Conservation (phyloP, 2,888 invertebrate species). For the Balanococcus diminutus region DNA sequence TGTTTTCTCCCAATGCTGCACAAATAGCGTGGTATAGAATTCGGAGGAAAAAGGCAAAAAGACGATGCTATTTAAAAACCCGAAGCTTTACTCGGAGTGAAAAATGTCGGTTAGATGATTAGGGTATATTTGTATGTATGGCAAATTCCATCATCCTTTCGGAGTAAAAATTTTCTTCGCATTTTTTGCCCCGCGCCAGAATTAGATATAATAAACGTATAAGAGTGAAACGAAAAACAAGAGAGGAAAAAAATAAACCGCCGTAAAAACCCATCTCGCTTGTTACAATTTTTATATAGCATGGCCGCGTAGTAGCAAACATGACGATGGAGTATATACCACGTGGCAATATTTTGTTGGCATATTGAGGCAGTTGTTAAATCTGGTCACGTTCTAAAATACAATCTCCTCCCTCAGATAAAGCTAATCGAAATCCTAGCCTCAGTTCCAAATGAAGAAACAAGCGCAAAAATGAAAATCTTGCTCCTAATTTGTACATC, state of each 20-base stretch:
- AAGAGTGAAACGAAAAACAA: slow-evolving; percentile 1
- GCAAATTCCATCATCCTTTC: slow-evolving; percentile 20
- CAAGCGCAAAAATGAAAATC: slow-evolving; percentile 49
- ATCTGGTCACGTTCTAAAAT: slow-evolving; percentile 52
- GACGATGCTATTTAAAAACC: not conserved
- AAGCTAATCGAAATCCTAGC: slow-evolving; percentile 50
- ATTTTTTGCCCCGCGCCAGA: not conserved
- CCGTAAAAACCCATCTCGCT: slow-evolving; percentile 46
- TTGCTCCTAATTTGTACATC: slow-evolving; percentile 45
- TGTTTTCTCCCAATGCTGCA: not conserved
- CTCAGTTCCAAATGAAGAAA: slow-evolving; percentile 46
- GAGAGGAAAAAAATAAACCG: slow-evolving; percentile 36
- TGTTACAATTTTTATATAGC: slow-evolving; percentile 43
- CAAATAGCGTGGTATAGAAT: not conserved
- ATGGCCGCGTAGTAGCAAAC: slow-evolving; percentile 28
- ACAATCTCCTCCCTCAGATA: slow-evolving; percentile 53
- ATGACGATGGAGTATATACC: slow-evolving; percentile 11
- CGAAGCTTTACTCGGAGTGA: not conserved
- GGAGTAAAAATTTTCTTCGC: not conserved
- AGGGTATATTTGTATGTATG: slow-evolving; percentile 38
- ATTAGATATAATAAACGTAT: slow-evolving; percentile 41
- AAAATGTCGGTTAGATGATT: slow-evolving; percentile 38
- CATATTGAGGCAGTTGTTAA: slow-evolving; percentile 29
- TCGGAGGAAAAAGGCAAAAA: not conserved
- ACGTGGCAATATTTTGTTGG: slow-evolving; percentile 41